Evolutionary conservation across 2,797 vertebrate genomes (phyloP).

Genomic region (Trematomus bernacchii): DNA sequence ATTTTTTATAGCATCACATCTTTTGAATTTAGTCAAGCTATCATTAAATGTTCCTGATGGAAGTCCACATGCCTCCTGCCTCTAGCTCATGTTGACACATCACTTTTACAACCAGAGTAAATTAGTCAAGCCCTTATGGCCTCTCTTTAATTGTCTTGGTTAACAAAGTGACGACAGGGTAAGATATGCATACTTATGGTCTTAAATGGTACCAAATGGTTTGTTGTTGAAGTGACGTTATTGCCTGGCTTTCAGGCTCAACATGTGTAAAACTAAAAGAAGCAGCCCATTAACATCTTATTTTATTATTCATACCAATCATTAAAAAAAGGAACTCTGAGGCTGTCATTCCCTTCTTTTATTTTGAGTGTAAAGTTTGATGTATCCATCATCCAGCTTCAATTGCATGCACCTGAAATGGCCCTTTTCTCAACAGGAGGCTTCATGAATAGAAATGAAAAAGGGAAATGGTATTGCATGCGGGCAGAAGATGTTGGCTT

Average conservation of each 20-base stretch:
- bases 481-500: conserved; percentile 45
- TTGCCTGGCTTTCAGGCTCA: neutral
- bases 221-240: conserved; percentile 22
- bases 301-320: conserved; percentile 14
- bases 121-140: conserved; percentile 3
- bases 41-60: conserved; percentile 9
- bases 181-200: conserved; percentile 21
- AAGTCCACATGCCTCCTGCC: conserved; percentile 10
- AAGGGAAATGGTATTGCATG: conserved; percentile 22
- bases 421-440: conserved; percentile 54
- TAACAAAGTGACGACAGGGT: conserved; percentile 15
- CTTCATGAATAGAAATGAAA: conserved; percentile 62
- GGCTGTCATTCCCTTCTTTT: conserved; percentile 20
- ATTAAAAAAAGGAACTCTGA: conserved; percentile 15
- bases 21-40: neutral
- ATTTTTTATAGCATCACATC: conserved; percentile 17
- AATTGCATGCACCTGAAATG: conserved; percentile 33
- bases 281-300: conserved; percentile 12
- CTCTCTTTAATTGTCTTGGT: conserved; percentile 25
- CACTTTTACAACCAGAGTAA: conserved; percentile 11
- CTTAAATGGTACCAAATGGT: conserved; percentile 53
- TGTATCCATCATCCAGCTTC: conserved; percentile 18
- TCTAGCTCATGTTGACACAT: conserved; percentile 3
- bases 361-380: conserved; percentile 33
- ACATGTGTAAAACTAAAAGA: conserved; percentile 13